Conservation (phyloP, 2,113 vertebrate species). For the Bucco capensis region DNA sequence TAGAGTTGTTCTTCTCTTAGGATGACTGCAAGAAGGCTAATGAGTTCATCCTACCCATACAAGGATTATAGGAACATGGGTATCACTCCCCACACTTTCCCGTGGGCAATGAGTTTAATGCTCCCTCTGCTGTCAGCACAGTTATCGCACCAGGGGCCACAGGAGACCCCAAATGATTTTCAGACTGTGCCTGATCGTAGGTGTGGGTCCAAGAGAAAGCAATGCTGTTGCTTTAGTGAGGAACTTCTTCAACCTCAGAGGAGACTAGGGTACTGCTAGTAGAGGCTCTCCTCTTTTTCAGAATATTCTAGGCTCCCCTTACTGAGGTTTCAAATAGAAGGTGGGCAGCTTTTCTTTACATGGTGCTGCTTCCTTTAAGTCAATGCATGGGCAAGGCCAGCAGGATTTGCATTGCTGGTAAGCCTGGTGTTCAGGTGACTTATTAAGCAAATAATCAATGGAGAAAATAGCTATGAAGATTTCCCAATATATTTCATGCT, state of each 20-base stretch:
- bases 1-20: too few species aligned
- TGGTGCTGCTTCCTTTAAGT: fast-evolving
- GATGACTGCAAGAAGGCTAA: too few species aligned
- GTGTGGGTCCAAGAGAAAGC: background rate
- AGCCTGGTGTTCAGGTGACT: background rate
- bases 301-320: background rate
- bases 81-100: too few species aligned
- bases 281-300: background rate
- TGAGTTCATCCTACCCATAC: too few species aligned
- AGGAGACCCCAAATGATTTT: too few species aligned
- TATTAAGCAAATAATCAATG: background rate
- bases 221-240: background rate
- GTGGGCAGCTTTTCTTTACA: background rate
- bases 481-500: background rate
- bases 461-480: background rate
- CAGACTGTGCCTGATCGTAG: too few species aligned
- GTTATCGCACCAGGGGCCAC: too few species aligned
- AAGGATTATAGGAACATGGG: too few species aligned
- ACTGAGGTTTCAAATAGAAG: background rate
- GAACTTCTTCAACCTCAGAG: background rate
- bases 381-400: fast-evolving
- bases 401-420: background rate
- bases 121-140: too few species aligned
- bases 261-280: background rate
- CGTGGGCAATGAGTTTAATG: too few species aligned